These are phyloP conservation scores for Euura saliciscinereae DNA, from an alignment of 1,140 invertebrate species.

Conservation along the genomic window DNA sequence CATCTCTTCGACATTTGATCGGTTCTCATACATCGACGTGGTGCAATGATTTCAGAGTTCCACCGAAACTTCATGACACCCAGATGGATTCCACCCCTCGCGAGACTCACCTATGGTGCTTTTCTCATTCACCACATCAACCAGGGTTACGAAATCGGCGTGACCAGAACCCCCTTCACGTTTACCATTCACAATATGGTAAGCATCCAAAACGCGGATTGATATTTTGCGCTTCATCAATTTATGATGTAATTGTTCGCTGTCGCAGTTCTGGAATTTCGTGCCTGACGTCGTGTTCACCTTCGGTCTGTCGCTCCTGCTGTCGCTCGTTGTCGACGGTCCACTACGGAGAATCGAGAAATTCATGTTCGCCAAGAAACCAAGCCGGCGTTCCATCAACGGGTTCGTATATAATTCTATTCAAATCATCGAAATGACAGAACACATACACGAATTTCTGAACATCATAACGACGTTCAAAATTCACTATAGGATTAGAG, in stretches of 20 bases:
- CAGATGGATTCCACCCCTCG: conserved; percentile 59
- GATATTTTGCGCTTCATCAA: conserved; percentile 14
- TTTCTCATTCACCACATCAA: conserved; percentile 62
- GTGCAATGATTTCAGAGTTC: conserved; percentile 28
- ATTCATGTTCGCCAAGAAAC: conserved; percentile 34
- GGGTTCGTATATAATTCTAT: neutral
- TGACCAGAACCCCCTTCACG: conserved; percentile 32
- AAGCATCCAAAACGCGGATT: conserved; percentile 9
- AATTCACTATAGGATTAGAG: no score
- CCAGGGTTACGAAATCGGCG: conserved; percentile 38
- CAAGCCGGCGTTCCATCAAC: neutral
- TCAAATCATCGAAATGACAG: no score
- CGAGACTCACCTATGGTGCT: conserved; percentile 70
- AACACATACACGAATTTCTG: no score
- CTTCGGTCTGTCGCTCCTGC: conserved; percentile 36
- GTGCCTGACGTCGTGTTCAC: conserved; percentile 36
- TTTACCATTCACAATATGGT: conserved; percentile 36
- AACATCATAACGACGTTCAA: no score
- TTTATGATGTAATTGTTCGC: conserved; percentile 13
- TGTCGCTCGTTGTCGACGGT: conserved; percentile 40
- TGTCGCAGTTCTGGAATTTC: conserved; percentile 32
- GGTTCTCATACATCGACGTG: no score
- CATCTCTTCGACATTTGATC: no score
- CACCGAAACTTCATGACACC: conserved; percentile 41
- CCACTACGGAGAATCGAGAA: conserved; percentile 46